These are phyloP conservation scores for Peromyscus aztecus DNA, from an alignment of 2,797 vertebrate genomes.

Conservation along the genomic window DNA sequence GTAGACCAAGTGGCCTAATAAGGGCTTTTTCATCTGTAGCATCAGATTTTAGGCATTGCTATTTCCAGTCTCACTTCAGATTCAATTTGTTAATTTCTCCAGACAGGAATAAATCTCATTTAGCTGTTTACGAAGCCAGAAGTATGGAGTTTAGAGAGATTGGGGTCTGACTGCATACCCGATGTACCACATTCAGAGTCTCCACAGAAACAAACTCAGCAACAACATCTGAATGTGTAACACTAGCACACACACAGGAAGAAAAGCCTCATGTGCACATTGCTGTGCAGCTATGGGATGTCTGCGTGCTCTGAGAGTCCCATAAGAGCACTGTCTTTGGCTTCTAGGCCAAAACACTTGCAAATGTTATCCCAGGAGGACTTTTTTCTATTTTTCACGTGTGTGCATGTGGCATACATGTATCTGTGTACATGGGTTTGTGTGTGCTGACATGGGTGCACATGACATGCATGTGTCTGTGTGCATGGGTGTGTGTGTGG, in stretches of 20 bases:
- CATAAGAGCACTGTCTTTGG: neutral
- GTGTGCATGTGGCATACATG: neutral
- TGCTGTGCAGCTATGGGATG: neutral
- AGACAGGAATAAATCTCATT: constrained; percentile 37
- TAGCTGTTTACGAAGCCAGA: constrained; percentile 52
- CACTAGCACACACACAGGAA: neutral
- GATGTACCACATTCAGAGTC: neutral
- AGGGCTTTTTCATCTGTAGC: constrained; percentile 65
- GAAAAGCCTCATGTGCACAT: neutral
- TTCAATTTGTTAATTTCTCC: constrained; percentile 61
- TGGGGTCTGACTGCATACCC: constrained; percentile 51
- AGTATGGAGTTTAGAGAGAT: constrained; percentile 14
- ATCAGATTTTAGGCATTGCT: constrained; percentile 36
- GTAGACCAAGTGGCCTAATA: constrained; percentile 58
- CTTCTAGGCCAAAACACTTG: neutral
- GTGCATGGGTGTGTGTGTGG: neutral
- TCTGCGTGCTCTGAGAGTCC: neutral
- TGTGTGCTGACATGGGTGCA: neutral
- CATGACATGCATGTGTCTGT: neutral
- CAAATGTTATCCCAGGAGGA: neutral
- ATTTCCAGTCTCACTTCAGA: constrained; percentile 59
- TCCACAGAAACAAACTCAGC: constrained; percentile 48
- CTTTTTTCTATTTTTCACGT: neutral
- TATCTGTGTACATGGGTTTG: neutral
- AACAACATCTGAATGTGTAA: neutral